Conservation (phyloP, 1,140 invertebrate species). For the Stegodyphus dumicola region DNA sequence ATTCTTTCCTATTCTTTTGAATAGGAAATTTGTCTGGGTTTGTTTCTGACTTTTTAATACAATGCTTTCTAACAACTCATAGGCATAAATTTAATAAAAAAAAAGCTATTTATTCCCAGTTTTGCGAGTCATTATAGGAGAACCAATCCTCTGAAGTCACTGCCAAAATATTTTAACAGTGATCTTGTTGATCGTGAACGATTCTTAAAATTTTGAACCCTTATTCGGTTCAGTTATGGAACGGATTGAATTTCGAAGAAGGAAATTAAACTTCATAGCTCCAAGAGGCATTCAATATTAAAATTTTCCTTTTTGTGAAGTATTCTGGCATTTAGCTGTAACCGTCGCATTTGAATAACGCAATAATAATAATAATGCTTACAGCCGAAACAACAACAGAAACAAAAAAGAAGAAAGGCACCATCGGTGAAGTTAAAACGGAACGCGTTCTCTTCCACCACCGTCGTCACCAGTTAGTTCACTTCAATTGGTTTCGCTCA, state of each 20-base stretch:
- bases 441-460: conserved; percentile 1
- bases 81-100: too few species aligned
- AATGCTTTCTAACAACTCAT: too few species aligned
- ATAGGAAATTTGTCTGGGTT: too few species aligned
- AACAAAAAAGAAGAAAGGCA: conserved; percentile 1
- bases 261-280: conserved; percentile 58
- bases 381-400: conserved; percentile 44
- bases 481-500: conserved; percentile 61
- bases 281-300: conserved; percentile 44
- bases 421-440: conserved; percentile 56
- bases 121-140: too few species aligned
- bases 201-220: background rate
- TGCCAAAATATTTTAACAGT: too few species aligned
- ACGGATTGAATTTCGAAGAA: conserved; percentile 1
- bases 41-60: too few species aligned
- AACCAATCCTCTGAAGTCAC: too few species aligned
- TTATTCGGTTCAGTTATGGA: background rate
- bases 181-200: too few species aligned
- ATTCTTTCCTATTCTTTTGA: too few species aligned
- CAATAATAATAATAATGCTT: conserved; percentile 59
- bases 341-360: conserved; percentile 31
- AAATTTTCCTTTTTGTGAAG: conserved; percentile 14
- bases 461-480: conserved; percentile 50
- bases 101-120: too few species aligned
- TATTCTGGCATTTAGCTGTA: background rate